A percentile compares a stretch with the other conserved stretches of the same genome.
Evolutionary conservation across 1,140 invertebrate genomes (phyloP).

Genomic region (Oedothorax gibbosus): DNA sequence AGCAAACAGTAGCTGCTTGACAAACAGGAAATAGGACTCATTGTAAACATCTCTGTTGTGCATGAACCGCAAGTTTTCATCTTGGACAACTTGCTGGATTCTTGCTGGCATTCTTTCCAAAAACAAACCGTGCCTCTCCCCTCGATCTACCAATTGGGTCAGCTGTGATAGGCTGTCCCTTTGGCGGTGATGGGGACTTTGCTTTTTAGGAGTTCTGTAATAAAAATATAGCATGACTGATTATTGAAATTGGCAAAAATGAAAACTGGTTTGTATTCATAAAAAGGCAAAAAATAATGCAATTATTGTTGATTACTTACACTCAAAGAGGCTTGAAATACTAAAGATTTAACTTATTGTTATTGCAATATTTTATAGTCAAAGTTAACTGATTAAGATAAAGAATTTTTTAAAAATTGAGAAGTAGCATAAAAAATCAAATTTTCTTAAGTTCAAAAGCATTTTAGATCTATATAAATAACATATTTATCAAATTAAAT

Average conservation of each 20-base stretch:
- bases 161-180: slow-evolving; percentile 71
- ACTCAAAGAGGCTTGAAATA: no score
- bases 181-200: slow-evolving; percentile 22
- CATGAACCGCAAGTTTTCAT: slow-evolving; percentile 73
- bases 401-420: no score
- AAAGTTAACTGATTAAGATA: no score
- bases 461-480: no score
- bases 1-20: slow-evolving; percentile 69
- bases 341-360: no score
- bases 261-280: no score
- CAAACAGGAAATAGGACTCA: slow-evolving; percentile 73
- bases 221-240: neutral
- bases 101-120: slow-evolving; percentile 70
- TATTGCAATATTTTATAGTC: no score
- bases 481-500: neutral
- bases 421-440: no score
- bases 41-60: slow-evolving; percentile 73
- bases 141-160: slow-evolving; percentile 72
- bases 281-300: no score
- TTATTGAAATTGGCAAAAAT: no score
- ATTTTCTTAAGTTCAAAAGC: no score
- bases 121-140: slow-evolving; percentile 71
- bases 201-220: slow-evolving; percentile 43
- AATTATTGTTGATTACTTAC: no score
- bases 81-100: slow-evolving; percentile 70